These are phyloP conservation scores for Drosophila navojoa DNA, from an alignment of 1,140 invertebrate species.

Conservation along the genomic window DNA sequence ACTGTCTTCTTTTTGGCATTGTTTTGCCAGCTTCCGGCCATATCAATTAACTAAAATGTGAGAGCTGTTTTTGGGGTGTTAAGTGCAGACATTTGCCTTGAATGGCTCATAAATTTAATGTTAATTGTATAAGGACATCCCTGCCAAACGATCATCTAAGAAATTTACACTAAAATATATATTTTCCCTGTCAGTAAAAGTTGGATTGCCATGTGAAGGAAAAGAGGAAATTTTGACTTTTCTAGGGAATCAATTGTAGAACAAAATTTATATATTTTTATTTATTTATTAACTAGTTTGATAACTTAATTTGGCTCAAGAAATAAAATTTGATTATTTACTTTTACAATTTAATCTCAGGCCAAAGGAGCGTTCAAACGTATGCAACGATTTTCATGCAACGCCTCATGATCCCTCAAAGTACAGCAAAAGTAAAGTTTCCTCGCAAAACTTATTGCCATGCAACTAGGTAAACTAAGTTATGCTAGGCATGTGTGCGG, in stretches of 20 bases:
- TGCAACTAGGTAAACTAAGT: conserved; percentile 17
- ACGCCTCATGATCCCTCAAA: not conserved
- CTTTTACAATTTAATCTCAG: too few species aligned
- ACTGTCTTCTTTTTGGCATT: conserved; percentile 23
- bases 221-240: too few species aligned
- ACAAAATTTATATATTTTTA: too few species aligned
- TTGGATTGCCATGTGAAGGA: too few species aligned
- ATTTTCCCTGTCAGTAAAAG: too few species aligned
- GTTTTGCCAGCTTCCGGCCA: conserved; percentile 37
- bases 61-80: conserved; percentile 14
- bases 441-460: conserved; percentile 16
- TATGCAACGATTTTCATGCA: conserved; percentile 28
- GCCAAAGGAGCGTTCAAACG: conserved; percentile 2
- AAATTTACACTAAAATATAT: too few species aligned
- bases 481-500: not conserved
- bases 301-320: too few species aligned
- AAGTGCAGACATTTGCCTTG: conserved; percentile 52
- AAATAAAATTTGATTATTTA: too few species aligned
- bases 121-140: conserved; percentile 61
- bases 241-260: too few species aligned
- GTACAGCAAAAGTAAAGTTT: not conserved
- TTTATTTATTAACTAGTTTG: too few species aligned
- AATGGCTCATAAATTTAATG: conserved; percentile 74
- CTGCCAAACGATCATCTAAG: not conserved
- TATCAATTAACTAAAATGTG: conserved; percentile 68